Conservation (phyloP, 1,140 invertebrate genomes). For the Dendroctonus ponderosae region DNA sequence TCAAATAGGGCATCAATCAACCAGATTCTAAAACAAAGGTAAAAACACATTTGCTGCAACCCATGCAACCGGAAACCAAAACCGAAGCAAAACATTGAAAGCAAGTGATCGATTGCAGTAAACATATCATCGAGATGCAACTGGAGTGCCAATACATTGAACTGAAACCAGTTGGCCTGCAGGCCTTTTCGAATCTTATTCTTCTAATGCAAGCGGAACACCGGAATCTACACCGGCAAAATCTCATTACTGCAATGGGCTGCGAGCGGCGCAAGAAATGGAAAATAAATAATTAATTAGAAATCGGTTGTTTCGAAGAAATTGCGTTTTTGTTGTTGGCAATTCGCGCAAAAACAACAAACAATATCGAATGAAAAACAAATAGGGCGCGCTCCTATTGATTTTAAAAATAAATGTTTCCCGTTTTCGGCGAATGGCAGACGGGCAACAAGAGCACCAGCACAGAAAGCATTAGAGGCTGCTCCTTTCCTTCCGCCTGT, state of each 20-base stretch:
- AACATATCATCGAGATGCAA: no score
- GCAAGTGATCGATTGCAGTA: no score
- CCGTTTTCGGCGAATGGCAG: constrained; percentile 18
- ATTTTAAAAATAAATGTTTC: constrained; percentile 30
- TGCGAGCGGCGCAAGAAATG: constrained; percentile 11
- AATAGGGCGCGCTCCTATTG: constrained; percentile 17
- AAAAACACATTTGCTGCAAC: no score
- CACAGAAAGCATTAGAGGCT: constrained; percentile 8
- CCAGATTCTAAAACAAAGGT: no score
- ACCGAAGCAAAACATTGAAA: no score
- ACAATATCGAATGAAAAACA: constrained; percentile 25
- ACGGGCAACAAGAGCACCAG: constrained; percentile 1
- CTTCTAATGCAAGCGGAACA: background rate
- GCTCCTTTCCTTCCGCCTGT: constrained; percentile 12
- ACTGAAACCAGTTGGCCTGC: no score
- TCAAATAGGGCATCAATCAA: no score
- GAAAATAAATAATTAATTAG: constrained; percentile 32
- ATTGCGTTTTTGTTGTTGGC: constrained; percentile 25
- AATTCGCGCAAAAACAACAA: constrained; percentile 20
- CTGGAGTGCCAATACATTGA: no score
- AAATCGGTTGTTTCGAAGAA: constrained; percentile 15
- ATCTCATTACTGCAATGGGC: constrained; percentile 22
- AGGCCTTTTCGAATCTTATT: no score
- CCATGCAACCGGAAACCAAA: no score
- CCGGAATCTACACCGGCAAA: constrained; percentile 12